Evolutionary conservation across 1,140 invertebrate species (phyloP), one percentile per base, ranked within the genome.

Genomic region (Drosophila serrata): DNA sequence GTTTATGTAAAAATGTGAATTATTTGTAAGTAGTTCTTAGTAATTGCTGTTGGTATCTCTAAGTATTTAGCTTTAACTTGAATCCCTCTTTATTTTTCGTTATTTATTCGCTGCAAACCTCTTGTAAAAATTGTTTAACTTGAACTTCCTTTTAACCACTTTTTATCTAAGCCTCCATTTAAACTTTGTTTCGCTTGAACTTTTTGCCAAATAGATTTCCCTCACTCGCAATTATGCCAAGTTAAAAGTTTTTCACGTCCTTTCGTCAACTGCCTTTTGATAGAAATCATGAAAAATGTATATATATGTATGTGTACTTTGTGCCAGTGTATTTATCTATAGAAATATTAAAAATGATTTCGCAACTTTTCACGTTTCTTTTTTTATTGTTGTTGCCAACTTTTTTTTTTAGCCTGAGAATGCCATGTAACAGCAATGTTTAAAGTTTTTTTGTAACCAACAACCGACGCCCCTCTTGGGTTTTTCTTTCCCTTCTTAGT

Each of bases 291-390:
- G 60, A 43, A 39, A 19, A n/a, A 6, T 39, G 1, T 39, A 53
- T 53, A 46, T 51, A 43, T 46, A 57, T 33, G 15, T 53, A 42
- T 51, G 33, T 42, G 51, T 29, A 48, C 35, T 31, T 59, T 64
- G 40, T 43, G 19, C 13, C 29, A 61, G 61, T 51, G 35, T 59
- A 48, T 68, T 69, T 68, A 68, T 58, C 27, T 59, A 76, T 61
- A 62, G 45, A 74, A 53, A 65, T 72, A 51, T 57, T 45, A 81
- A 81, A 74, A 81, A 78, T 69, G 42, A 63, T 81, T 84, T 85
- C 59, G 33, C 80, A 85, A 86, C 82, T 86, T 85, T 85, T 75
- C 42, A 74, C 40, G 43, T 51, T 72, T 59, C 46, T 55, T 63
- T 35, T 60, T 53, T 17, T 13, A n/a, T 37, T 37, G 33, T 55